A percentile compares a stretch with the other conserved stretches of the same genome.
Conservation (phyloP, 2,888 invertebrate species). For the Ennomos fuscantarius region DNA sequence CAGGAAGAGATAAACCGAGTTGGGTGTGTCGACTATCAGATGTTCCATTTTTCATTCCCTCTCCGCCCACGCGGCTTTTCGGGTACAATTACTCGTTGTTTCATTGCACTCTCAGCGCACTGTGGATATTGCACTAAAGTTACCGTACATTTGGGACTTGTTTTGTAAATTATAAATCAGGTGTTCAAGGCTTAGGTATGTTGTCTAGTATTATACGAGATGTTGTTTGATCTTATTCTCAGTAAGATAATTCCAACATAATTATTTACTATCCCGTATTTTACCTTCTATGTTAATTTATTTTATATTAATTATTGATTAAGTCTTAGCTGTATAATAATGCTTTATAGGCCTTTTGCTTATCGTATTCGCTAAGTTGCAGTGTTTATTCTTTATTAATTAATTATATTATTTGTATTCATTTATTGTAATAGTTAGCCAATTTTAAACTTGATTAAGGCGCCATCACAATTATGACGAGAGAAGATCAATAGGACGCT, state of each 20-base stretch:
- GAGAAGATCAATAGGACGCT: slow-evolving; percentile 67
- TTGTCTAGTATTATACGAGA: slow-evolving; percentile 49
- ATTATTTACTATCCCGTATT: slow-evolving; percentile 49
- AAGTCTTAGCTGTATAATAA: slow-evolving; percentile 76
- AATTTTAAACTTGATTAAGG: slow-evolving; percentile 71
- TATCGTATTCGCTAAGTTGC: slow-evolving; percentile 66
- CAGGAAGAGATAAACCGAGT: slow-evolving; percentile 13
- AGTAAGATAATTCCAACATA: slow-evolving; percentile 56
- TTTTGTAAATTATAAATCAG: slow-evolving; percentile 40
- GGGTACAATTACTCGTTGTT: slow-evolving; percentile 44
- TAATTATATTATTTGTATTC: slow-evolving; percentile 67
- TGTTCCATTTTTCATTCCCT: slow-evolving; percentile 22
- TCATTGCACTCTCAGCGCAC: slow-evolving; percentile 56
- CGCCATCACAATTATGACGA: slow-evolving; percentile 77
- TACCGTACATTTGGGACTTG: slow-evolving; percentile 43
- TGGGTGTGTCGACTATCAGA: slow-evolving; percentile 25
- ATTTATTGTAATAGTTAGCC: slow-evolving; percentile 74
- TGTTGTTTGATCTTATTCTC: slow-evolving; percentile 46
- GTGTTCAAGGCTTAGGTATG: slow-evolving; percentile 43
- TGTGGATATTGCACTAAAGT: slow-evolving; percentile 69
- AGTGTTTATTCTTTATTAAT: slow-evolving; percentile 64
- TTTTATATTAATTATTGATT: slow-evolving; percentile 59
- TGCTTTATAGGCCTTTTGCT: slow-evolving; percentile 74
- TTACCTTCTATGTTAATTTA: slow-evolving; percentile 65
- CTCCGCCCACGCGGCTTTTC: slow-evolving; percentile 29